These are phyloP conservation scores for Oreotrochilus melanogaster DNA, from an alignment of 2,113 vertebrate genomes.

Conservation along the genomic window DNA sequence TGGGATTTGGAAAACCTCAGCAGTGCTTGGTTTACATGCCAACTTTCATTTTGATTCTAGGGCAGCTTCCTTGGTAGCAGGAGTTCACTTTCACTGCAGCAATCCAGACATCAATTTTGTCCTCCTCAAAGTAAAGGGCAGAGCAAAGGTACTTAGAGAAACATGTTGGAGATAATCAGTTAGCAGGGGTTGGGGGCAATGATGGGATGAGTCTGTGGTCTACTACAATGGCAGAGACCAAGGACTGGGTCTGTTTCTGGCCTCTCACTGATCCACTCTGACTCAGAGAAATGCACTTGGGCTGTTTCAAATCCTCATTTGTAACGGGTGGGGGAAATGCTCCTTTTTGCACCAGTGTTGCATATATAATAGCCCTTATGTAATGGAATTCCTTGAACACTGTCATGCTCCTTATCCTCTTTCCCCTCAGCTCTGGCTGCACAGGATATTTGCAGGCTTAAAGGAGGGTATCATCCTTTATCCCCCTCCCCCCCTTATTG, in stretches of 20 bases:
- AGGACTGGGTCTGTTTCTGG: neutral
- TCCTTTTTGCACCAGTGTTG: neutral
- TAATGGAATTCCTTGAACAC: neutral
- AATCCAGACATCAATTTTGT: neutral
- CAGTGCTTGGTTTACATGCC: neutral
- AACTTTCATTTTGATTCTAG: neutral
- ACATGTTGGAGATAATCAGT: neutral
- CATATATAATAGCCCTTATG: neutral
- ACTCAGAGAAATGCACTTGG: neutral
- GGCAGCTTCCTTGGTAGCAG: neutral
- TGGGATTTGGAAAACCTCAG: neutral
- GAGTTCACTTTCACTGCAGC: neutral
- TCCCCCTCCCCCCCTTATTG: neutral
- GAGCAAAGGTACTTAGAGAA: neutral
- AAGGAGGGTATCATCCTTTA: neutral
- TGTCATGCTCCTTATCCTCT: neutral
- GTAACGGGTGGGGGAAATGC: neutral
- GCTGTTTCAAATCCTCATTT: neutral
- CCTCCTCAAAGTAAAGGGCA: neutral
- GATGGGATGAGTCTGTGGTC: neutral
- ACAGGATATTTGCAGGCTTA: neutral
- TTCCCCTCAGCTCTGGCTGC: neutral
- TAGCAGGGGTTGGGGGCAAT: neutral
- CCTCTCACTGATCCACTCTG: neutral
- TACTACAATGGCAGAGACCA: neutral